Percentiles rank a stretch among this genome's conserved stretches.
Conservation (phyloP, 2,797 vertebrate genomes). For the Rousettus madagascariensis region DNA sequence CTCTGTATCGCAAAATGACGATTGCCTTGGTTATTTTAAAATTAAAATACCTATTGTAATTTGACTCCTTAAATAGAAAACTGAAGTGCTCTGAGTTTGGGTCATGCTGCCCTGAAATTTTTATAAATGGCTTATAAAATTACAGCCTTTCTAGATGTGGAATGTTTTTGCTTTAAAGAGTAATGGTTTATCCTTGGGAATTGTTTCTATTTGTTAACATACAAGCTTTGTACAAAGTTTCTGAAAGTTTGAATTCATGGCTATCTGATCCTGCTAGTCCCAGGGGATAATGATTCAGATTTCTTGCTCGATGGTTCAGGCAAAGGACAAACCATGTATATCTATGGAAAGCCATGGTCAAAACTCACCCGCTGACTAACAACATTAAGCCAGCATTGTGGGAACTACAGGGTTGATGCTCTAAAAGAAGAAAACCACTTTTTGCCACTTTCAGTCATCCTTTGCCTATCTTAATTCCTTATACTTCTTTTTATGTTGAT, state of each 20-base stretch:
- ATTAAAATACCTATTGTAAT: conserved; percentile 23
- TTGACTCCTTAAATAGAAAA: conserved; percentile 55
- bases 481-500: not conserved
- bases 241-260: conserved; percentile 54
- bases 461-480: not conserved
- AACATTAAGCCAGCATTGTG: not conserved
- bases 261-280: conserved; percentile 16
- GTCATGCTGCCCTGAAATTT: conserved; percentile 46
- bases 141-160: conserved; percentile 7
- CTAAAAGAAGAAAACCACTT: not conserved
- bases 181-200: conserved; percentile 10
- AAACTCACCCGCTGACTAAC: not conserved
- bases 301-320: conserved; percentile 43
- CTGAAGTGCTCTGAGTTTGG: conserved; percentile 13
- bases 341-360: not conserved
- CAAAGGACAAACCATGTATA: conserved; percentile 43
- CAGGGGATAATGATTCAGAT: conserved; percentile 38
- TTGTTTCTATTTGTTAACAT: conserved; percentile 61
- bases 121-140: conserved; percentile 55
- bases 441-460: not conserved
- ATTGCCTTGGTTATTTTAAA: conserved; percentile 32
- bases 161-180: conserved; percentile 35
- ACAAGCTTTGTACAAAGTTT: conserved; percentile 11
- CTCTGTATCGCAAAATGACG: not conserved
- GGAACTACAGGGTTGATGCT: conserved; percentile 19